Evolutionary conservation across 2,888 invertebrate genomes (phyloP), one percentile per base, ranked within the genome.

Genomic region (Drosophila siamana): DNA sequence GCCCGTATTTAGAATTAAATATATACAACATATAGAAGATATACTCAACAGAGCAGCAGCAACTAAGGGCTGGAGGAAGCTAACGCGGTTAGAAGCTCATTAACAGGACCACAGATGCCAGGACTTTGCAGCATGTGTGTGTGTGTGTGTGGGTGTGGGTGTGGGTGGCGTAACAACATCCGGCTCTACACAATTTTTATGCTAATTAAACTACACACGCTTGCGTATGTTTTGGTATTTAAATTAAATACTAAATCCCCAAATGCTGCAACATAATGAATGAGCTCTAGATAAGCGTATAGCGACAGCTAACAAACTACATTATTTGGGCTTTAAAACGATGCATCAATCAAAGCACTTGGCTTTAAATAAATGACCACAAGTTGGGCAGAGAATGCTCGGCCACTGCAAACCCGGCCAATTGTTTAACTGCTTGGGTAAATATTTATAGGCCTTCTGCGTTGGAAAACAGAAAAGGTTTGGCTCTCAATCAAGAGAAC

Each of bases 1-100:
- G 46, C 41, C 26, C 30, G 19, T 44, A 41, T 41, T 52, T 24
- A 52, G 52, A 36, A 38, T 57, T 57, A 40, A 57, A 48, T 47
- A 57, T 48, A 44, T 52, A 40, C 26, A 13, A 28, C 22, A 9
- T 52, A 41, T 38, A 22, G 13, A 15, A 36, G 36, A 36, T 54
- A 54, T 28, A 19, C 28, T 11, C 22, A 13, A 11, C 36, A 11
- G 8, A n/a, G 13, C 16, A 22, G 50, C 8, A 48, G n/a, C n/a
- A n/a, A n/a, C n/a, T n/a, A n/a, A n/a, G n/a, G n/a, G n/a, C n/a
- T 46, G 26, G 13, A 16, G 43, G 33, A 9, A 28, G n/a, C 11
- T 43, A 41, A 43, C 13, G 9, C 54, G 7, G 24, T 56, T 46
- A 24, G 26, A 33, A 56, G 24, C 56, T 56, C 30, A 38, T 46